phyloP scores from a whole-genome alignment of 2,888 invertebrate species.

The Lamellibrachia columna region DNA sequence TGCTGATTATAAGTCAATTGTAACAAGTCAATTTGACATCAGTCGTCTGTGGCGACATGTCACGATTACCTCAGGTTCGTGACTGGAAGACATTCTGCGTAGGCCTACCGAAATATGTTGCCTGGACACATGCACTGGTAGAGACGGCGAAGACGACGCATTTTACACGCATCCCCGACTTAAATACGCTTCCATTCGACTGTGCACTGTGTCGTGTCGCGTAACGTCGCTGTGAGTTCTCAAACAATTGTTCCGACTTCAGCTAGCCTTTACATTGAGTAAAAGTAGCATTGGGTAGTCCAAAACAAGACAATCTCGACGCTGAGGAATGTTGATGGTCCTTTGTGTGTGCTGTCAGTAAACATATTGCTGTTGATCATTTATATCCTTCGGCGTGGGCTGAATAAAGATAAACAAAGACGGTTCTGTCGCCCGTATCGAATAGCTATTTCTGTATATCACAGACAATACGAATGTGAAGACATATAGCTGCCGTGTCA shows the following conservation, averaged over 20 bases:
- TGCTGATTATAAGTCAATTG: no score
- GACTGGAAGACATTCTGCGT: not conserved
- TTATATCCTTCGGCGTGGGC: not conserved
- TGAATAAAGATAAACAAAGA: not conserved
- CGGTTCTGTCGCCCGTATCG: not conserved
- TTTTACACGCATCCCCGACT: not conserved
- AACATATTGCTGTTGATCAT: not conserved
- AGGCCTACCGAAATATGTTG: not conserved
- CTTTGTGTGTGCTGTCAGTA: not conserved
- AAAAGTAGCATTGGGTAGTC: not conserved
- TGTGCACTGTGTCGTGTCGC: no score
- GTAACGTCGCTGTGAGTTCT: not conserved
- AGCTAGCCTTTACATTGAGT: not conserved
- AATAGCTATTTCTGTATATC: no score
- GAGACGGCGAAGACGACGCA: not conserved
- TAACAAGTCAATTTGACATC: no score
- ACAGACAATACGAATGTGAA: not conserved
- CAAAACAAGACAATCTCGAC: not conserved
- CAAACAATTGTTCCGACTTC: not conserved
- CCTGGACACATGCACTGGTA: not conserved
- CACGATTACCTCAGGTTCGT: not conserved
- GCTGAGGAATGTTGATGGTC: constrained; percentile 6
- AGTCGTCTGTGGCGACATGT: no score
- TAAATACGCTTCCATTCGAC: not conserved
- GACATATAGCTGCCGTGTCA: not conserved